Evolutionary conservation across 2,797 vertebrate species (phyloP).

Genomic region (Chaetophractus vellerosus): DNA sequence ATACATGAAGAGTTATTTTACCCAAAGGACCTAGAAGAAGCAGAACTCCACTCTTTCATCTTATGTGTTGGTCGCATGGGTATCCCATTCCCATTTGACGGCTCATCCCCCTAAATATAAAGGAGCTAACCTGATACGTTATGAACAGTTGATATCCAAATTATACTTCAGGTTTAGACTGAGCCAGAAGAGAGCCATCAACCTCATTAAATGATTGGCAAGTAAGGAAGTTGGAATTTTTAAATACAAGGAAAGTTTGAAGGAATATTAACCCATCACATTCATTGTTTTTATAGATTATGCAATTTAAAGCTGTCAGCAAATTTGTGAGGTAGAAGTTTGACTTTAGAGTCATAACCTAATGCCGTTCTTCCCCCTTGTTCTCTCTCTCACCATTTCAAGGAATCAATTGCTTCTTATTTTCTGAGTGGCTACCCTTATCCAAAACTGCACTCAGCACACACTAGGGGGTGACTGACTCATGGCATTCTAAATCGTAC

Average conservation of each 20-base stretch:
- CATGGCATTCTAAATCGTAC: background rate
- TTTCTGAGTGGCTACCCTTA: background rate
- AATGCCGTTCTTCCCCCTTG: background rate
- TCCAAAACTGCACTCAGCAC: background rate
- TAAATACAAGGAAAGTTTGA: background rate
- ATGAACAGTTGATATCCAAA: background rate
- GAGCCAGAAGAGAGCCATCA: background rate
- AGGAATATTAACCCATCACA: background rate
- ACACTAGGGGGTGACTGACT: background rate
- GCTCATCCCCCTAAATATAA: background rate
- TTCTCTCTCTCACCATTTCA: background rate
- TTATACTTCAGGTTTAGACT: background rate
- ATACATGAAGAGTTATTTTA: background rate
- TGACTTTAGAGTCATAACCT: background rate
- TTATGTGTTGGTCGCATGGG: background rate
- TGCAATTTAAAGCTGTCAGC: background rate
- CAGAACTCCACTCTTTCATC: background rate
- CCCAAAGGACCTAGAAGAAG: background rate
- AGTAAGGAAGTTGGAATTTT: constrained; percentile 2
- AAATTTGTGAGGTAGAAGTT: background rate
- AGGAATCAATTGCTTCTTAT: background rate
- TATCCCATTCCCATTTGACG: background rate
- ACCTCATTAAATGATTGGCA: background rate
- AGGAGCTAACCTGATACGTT: background rate
- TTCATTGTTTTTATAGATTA: background rate